Evolutionary conservation across 2,888 invertebrate species (phyloP), one percentile per base, ranked within the genome.

Genomic region (Thecocarcelia acutangulata): DNA sequence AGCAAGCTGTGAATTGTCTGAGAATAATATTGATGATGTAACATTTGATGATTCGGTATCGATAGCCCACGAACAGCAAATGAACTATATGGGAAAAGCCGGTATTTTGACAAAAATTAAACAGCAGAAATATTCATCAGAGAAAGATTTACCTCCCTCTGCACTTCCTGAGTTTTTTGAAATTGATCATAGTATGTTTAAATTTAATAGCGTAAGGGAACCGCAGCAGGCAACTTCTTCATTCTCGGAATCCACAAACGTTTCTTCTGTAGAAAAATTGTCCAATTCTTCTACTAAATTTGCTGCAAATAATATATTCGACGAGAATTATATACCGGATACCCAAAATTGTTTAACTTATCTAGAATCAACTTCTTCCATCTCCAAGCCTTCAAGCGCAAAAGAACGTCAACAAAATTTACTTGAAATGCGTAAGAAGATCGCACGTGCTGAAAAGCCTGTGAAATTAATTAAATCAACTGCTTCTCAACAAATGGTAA

Each of bases 31-130:
- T 59, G 83, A 85, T 24, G 86, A 86, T 48, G 77, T 87, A 4
- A 77, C 83, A 13, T 86, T 86, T 48, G 86, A 86, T 24, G 86
- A 87, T 69, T 87, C 87, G 0, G 84, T 85, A 2, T 85, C 85
- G 0, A 54, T 75, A 1, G 24, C 66, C 15, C 12, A 24, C 8
- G 15, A 42, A 21, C 37, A 48, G 4, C 9, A 56, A 66, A 54
- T 3, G 48, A 85, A 84, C 3, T 79, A 84, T n/a, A 83, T 86
- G 46, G 84, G 85, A 9, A 79, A 63, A 56, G 86, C 84, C 15
- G 86, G 86, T 11, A 28, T 80, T 3, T 48, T 85, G 11, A 83
- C 83, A 1, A 83, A 84, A 61, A 72, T 59, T 21, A 83, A 84
- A 54, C 79, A 74, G 13, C 64, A 79, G 0, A 84, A 83, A 46